These are phyloP conservation scores for Samia ricini DNA, from an alignment of 1,140 invertebrate species.

Conservation along the genomic window DNA sequence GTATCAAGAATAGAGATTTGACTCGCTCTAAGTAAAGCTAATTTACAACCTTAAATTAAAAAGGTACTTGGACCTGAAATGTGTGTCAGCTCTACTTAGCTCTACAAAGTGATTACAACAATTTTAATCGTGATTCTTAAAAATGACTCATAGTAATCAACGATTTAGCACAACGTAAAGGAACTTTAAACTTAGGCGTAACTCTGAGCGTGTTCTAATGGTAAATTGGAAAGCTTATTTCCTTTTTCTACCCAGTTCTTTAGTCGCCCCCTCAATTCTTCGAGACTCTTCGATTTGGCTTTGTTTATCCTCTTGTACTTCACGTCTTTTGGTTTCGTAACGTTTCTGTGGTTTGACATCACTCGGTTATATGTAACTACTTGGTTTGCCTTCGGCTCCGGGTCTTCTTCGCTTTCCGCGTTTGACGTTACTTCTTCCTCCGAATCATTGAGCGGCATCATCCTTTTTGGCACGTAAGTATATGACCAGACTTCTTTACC, in stretches of 20 bases:
- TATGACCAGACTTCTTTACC: conserved; percentile 67
- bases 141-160: not conserved
- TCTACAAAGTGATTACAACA: conserved; percentile 6
- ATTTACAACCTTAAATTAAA: conserved; percentile 30
- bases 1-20: conserved; percentile 69
- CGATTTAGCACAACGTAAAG: conserved; percentile 25
- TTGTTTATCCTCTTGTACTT: conserved; percentile 95
- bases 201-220: conserved; percentile 74
- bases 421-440: conserved; percentile 65
- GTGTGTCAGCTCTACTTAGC: conserved; percentile 1
- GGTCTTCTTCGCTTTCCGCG: conserved; percentile 62
- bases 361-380: conserved; percentile 90
- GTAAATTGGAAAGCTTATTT: conserved; percentile 78
- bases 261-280: conserved; percentile 88
- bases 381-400: conserved; percentile 73
- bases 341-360: conserved; percentile 93
- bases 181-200: conserved; percentile 60
- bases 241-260: conserved; percentile 91
- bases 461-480: conserved; percentile 75
- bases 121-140: not conserved
- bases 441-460: conserved; percentile 70
- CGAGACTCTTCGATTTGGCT: conserved; percentile 92
- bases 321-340: conserved; percentile 93
- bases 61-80: conserved; percentile 23
- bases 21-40: conserved; percentile 33